Base-by-base conservation (phyloP, 2,888 invertebrate species). In the Stramonita haemastoma region DNA sequence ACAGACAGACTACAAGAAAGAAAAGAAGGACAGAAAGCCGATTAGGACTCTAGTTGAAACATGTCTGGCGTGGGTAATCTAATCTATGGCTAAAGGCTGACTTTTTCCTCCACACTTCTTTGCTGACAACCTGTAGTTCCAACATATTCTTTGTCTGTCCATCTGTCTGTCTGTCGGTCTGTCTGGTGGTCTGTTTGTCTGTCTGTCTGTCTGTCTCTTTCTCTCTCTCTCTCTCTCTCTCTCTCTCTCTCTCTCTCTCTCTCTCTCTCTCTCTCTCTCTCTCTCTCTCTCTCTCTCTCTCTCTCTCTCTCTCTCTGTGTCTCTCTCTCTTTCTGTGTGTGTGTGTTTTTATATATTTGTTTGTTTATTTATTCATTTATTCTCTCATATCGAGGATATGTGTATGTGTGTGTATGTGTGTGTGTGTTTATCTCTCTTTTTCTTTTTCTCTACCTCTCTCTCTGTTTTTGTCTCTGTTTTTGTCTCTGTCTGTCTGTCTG, bases 201-300 rank as follows among this genome's bases (percentile, higher is more conserved):
- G 19, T 66, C 66, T 66, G 19, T 66, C 66, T 66, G 19, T 66
- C 5, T 66, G 19, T 66, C 5, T 66, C 5, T 66, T 13, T 66
- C 66, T 66, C 66, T 66, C 66, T 66, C 66, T 66, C 73, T n/a
- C 73, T 73, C 22, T 73, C 29, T 73, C 73, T n/a, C 22, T 73
- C 29, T 73, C 73, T n/a, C 22, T 73, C 29, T 73, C 73, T n/a
- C 22, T 73, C 29, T 73, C n/a, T 73, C 73, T 73, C 73, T 73
- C 73, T 73, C 73, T 73, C 73, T 73, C 73, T 73, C 73, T 73
- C 73, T 73, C 73, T 73, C 73, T 73, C 73, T n/a, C 73, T 73
- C 73, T 73, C 73, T 73, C 73, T 73, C 73, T 73, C 73, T 73
- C 29, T 73, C 11, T 11, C 2, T 22, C 22, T n/a, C n/a, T 73